Conservation (phyloP, 2,113 vertebrate genomes). For the Serinus canaria region DNA sequence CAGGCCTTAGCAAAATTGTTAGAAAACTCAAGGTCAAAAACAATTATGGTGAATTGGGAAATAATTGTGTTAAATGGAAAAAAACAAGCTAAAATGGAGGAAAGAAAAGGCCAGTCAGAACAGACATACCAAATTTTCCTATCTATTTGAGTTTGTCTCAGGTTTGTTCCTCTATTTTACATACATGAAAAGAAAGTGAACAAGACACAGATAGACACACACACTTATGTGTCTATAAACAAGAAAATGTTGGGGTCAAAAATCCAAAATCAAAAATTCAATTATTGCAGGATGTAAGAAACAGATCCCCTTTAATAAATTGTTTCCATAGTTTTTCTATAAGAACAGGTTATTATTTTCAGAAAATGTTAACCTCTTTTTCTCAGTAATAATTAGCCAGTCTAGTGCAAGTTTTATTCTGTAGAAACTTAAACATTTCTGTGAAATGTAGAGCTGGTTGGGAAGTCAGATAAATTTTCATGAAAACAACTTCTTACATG, state of each 20-base stretch:
- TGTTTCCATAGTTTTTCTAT: not conserved
- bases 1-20: not conserved
- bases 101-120: not conserved
- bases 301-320: not conserved
- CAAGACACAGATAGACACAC: fast-evolving
- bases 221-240: not conserved
- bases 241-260: not conserved
- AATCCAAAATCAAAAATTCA: not conserved
- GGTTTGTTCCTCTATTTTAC: not conserved
- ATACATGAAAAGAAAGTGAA: not conserved
- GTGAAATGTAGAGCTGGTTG: not conserved
- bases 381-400: not conserved
- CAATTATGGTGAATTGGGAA: not conserved
- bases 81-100: not conserved
- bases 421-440: not conserved
- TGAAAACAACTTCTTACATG: not conserved
- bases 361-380: not conserved
- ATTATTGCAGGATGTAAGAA: not conserved
- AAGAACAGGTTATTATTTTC: not conserved
- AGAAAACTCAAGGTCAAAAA: not conserved
- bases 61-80: not conserved
- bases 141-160: not conserved
- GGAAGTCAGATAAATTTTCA: not conserved
- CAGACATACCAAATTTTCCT: not conserved
- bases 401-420: not conserved